Conservation (phyloP, 2,113 vertebrate genomes). For the Eulemur rufifrons region DNA sequence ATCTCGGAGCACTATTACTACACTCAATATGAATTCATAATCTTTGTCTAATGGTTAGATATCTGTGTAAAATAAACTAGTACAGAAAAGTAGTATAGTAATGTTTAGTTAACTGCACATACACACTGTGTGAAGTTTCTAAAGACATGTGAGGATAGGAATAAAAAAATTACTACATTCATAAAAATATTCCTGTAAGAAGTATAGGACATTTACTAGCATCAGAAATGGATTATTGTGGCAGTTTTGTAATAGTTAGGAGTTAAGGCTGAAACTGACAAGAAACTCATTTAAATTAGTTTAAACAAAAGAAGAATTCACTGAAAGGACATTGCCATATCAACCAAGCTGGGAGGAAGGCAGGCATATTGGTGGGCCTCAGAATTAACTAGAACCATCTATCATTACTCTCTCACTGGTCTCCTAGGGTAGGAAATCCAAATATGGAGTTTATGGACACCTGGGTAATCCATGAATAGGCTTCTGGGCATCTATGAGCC, state of each 20-base stretch:
- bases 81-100: constrained; percentile 37
- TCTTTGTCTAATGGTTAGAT: not conserved
- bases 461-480: not conserved
- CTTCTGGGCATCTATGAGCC: not conserved
- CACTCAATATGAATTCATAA: not conserved
- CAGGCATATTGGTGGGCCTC: not conserved
- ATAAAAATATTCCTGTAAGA: constrained; percentile 8
- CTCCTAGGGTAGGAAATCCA: not conserved
- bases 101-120: not conserved
- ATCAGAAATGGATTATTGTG: not conserved
- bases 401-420: not conserved
- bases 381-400: not conserved
- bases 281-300: not conserved
- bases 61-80: constrained; percentile 21
- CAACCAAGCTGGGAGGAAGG: not conserved
- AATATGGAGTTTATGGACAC: not conserved
- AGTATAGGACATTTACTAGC: not conserved
- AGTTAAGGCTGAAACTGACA: not conserved
- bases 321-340: not conserved
- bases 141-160: not conserved
- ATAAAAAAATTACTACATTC: not conserved
- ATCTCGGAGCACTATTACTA: not conserved
- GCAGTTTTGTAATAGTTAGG: not conserved
- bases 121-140: constrained; percentile 1
- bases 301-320: not conserved